phyloP scores from a whole-genome alignment of 2,797 vertebrate species.

The Galagoides demidoff region DNA sequence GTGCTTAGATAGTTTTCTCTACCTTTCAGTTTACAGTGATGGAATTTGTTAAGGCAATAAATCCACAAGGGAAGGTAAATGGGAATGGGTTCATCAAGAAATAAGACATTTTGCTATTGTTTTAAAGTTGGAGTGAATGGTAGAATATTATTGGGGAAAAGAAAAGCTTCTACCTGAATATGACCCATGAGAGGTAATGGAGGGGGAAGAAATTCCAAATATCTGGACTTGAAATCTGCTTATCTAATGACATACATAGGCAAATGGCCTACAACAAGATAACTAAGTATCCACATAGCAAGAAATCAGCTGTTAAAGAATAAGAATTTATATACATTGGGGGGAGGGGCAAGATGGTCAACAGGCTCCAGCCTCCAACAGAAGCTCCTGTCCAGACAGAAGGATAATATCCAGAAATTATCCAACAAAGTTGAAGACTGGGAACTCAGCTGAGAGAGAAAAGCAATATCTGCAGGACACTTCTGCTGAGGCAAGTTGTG shows the following conservation, averaged over 20 bases:
- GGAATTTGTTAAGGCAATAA: background rate
- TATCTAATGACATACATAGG: background rate
- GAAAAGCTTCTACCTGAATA: background rate
- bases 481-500: too few relatives aligned
- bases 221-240: background rate
- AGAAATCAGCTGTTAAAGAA: background rate
- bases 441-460: too few relatives aligned
- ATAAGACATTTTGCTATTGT: background rate
- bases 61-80: slow-evolving; percentile 7
- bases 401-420: too few relatives aligned
- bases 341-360: too few relatives aligned
- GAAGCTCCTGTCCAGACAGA: too few relatives aligned
- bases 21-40: background rate
- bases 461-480: too few relatives aligned
- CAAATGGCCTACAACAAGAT: background rate
- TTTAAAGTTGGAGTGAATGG: background rate
- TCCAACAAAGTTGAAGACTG: too few relatives aligned
- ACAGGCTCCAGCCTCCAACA: too few relatives aligned
- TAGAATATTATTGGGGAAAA: background rate
- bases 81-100: background rate
- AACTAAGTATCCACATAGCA: background rate
- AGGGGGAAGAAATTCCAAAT: background rate
- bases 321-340: background rate
- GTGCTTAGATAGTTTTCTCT: background rate
- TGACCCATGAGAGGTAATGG: background rate